Evolutionary conservation across 1,140 invertebrate genomes (phyloP).

Genomic region (Neodiprion lecontei): DNA sequence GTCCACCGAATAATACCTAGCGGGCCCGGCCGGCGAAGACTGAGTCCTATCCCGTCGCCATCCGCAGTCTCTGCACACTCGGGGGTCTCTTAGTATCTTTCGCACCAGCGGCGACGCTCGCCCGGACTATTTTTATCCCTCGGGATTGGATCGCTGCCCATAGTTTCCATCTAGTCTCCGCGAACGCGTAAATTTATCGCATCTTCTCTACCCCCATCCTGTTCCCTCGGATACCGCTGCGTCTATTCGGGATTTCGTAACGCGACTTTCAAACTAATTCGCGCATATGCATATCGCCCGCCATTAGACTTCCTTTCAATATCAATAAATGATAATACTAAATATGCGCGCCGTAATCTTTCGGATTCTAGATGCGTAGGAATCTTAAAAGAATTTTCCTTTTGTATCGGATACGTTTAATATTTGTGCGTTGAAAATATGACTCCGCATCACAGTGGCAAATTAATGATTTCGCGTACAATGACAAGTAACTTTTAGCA

Average conservation of each 20-base stretch:
- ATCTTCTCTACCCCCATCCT: conserved; percentile 31
- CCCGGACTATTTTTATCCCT: conserved; percentile 2
- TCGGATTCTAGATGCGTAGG: too few species aligned
- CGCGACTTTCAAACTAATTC: too few species aligned
- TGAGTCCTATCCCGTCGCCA: neutral
- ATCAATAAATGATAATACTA: neutral
- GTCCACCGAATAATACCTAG: neutral
- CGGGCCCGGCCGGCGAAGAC: neutral
- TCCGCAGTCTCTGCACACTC: neutral
- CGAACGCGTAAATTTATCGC: conserved; percentile 59
- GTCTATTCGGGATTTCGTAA: neutral
- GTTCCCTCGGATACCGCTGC: conserved; percentile 33
- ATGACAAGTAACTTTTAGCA: too few species aligned
- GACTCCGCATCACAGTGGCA: too few species aligned
- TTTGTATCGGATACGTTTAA: too few species aligned
- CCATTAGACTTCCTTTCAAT: neutral
- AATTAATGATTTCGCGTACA: too few species aligned
- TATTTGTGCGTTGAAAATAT: too few species aligned
- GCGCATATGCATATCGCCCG: too few species aligned
- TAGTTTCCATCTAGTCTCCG: conserved; percentile 52
- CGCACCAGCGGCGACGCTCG: neutral
- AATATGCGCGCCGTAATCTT: too few species aligned
- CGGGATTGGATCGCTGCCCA: conserved; percentile 54
- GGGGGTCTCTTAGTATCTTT: neutral
- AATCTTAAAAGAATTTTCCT: too few species aligned